These are phyloP conservation scores for Agelas oroides DNA, from an alignment of 37 sponge, comb jelly and placozoan species.

Conservation along the genomic window DNA sequence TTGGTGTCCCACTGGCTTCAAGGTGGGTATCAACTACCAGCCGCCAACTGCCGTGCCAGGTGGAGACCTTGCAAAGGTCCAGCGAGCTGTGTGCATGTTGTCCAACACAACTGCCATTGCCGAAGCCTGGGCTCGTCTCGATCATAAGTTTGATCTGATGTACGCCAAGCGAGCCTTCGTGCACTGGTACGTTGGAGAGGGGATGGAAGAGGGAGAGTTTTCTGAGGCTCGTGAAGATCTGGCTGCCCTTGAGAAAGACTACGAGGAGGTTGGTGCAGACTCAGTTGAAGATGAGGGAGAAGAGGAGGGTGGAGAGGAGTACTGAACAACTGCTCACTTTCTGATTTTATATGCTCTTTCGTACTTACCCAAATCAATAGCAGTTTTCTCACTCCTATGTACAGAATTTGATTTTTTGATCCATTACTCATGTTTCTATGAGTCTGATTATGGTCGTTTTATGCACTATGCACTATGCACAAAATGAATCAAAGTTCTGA, in stretches of 20 bases:
- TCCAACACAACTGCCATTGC: conserved; percentile 95
- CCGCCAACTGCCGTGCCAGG: conserved; percentile 95
- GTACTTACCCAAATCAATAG: no score
- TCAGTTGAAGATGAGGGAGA: conserved; percentile 68
- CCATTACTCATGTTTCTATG: no score
- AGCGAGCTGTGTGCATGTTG: conserved; percentile 96
- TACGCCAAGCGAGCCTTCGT: conserved; percentile 97
- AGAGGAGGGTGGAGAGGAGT: no score
- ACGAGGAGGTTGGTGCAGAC: conserved; percentile 86
- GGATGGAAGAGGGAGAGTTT: conserved; percentile 97
- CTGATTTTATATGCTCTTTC: no score
- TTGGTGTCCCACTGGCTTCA: conserved; percentile 99
- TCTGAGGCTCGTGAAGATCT: conserved; percentile 93
- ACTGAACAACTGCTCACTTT: no score
- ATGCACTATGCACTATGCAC: no score
- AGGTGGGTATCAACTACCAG: conserved; percentile 98
- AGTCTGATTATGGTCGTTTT: no score
- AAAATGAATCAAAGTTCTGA: no score
- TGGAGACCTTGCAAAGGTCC: conserved; percentile 91
- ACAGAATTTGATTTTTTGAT: no score
- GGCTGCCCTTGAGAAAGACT: conserved; percentile 92
- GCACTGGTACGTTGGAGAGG: conserved; percentile 97
- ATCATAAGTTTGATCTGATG: conserved; percentile 96
- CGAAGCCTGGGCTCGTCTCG: conserved; percentile 96
- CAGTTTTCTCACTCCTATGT: no score